Evolutionary conservation across 2,888 invertebrate genomes (phyloP).

Genomic region (Diarsia mendica): DNA sequence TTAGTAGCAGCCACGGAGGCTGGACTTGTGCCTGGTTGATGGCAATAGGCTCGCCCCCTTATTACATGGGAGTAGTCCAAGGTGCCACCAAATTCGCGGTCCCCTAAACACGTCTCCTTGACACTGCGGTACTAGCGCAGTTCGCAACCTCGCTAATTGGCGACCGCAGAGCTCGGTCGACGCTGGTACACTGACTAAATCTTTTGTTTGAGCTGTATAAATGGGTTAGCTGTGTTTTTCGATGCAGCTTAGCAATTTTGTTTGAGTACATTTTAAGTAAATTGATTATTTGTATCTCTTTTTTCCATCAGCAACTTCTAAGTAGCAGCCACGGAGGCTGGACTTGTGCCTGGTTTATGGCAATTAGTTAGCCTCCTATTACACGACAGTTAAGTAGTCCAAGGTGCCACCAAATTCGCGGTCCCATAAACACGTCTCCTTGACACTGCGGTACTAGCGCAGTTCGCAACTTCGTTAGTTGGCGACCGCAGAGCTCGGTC

Average conservation of each 20-base stretch:
- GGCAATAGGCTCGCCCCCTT: too few species aligned
- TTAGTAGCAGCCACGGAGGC: too few species aligned
- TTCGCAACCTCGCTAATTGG: slow-evolving; percentile 68
- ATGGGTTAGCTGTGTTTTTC: slow-evolving; percentile 33
- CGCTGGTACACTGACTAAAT: slow-evolving; percentile 46
- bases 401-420: slow-evolving; percentile 66
- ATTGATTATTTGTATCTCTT: too few species aligned
- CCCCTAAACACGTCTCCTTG: slow-evolving; percentile 73
- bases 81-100: slow-evolving; percentile 68
- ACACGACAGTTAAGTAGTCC: not conserved
- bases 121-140: slow-evolving; percentile 54
- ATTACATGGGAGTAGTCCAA: slow-evolving; percentile 5
- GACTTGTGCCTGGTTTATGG: too few species aligned
- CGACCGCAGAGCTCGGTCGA: slow-evolving; percentile 48
- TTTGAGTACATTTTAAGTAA: not conserved
- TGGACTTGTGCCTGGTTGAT: too few species aligned
- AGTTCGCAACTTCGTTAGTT: slow-evolving; percentile 68
- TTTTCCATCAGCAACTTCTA: too few species aligned
- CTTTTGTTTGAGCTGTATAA: slow-evolving; percentile 50
- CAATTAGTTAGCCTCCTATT: too few species aligned
- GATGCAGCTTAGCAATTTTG: slow-evolving; percentile 13
- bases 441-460: slow-evolving; percentile 55
- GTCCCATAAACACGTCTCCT: slow-evolving; percentile 73
- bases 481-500: slow-evolving; percentile 52
- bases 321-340: too few species aligned